Conservation (phyloP, 2,888 invertebrate species). For the Microctonus aethiopoides region DNA sequence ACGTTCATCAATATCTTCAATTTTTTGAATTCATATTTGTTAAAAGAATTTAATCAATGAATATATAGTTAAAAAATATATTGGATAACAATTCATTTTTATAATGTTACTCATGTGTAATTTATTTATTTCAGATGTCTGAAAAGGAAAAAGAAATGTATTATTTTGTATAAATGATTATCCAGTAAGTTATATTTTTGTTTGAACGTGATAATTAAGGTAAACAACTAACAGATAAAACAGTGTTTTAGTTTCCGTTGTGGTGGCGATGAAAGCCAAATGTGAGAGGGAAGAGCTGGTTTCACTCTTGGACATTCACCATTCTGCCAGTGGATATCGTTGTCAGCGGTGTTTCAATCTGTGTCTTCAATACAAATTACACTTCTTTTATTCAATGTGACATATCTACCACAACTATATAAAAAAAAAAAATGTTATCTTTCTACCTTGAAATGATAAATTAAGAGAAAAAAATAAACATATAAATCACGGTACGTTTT, state of each 20-base stretch:
- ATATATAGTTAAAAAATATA: too few relatives aligned
- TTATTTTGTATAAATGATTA: too few relatives aligned
- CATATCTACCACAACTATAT: not conserved
- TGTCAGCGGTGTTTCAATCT: constrained; percentile 45
- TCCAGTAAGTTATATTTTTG: too few relatives aligned
- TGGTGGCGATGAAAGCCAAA: constrained; percentile 53
- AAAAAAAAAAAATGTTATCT: not conserved
- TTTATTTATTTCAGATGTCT: too few relatives aligned
- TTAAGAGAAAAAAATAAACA: not conserved
- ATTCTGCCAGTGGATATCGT: constrained; percentile 49
- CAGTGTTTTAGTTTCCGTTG: constrained; percentile 41
- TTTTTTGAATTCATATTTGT: too few relatives aligned
- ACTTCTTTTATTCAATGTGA: not conserved
- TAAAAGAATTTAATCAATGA: too few relatives aligned
- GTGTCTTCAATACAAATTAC: constrained; percentile 6
- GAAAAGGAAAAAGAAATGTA: too few relatives aligned
- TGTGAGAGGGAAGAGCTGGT: constrained; percentile 51
- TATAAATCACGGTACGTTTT: not conserved
- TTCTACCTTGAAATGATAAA: not conserved
- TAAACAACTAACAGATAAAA: not conserved
- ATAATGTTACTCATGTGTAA: too few relatives aligned
- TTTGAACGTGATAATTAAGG: not conserved
- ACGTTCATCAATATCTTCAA: too few relatives aligned
- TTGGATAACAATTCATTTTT: too few relatives aligned
- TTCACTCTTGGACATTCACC: constrained; percentile 60